Evolutionary conservation across 2,888 invertebrate genomes (phyloP), one percentile per base, ranked within the genome.

Genomic region (Drosophila infuscata): DNA sequence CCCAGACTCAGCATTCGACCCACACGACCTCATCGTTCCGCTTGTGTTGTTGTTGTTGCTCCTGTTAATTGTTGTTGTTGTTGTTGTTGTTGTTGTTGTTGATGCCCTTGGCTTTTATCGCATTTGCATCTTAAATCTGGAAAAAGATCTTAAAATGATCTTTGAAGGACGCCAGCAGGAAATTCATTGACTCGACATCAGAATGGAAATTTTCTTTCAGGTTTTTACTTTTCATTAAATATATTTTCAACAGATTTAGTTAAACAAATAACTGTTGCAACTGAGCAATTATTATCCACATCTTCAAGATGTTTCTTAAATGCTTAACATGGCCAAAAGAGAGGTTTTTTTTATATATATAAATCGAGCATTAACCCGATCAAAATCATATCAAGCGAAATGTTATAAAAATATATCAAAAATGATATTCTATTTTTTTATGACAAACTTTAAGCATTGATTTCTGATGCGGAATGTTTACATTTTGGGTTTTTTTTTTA

Each of bases 71-170:
- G 69, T 53, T 69, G 74, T 62, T 74, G 75, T 63, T 70, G 72
- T 67, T 15, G 46, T 25, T 67, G 65, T 53, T 69, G 74, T 62
- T 74, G 75, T 63, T 70, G 72, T 67, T 15, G 46, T 25, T 67
- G 65, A 79, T 59, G 65, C 76, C 76, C 68, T 72, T 79, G 75
- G 63, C 59, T 79, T 72, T 87, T 84, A 87, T 87, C 88, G 79
- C 74, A 60, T 79, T 79, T 72, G 76, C 87, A 81, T 87, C 87
- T 87, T 74, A 72, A 83, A 79, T 46, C 46, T 25, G 25, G 15
- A 46, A 46, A 46, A 46, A 25, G 25, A 46, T 25, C 46, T 25
- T 8, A 46, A 46, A 25, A 25, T 46, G 46, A 46, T 46, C 25
- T 25, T 25, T 15, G 46, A 25, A 8, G 25, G 8, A 46, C 46